Base-by-base conservation (phyloP, 2,888 invertebrate species). In the Epistrophe eligans region DNA sequence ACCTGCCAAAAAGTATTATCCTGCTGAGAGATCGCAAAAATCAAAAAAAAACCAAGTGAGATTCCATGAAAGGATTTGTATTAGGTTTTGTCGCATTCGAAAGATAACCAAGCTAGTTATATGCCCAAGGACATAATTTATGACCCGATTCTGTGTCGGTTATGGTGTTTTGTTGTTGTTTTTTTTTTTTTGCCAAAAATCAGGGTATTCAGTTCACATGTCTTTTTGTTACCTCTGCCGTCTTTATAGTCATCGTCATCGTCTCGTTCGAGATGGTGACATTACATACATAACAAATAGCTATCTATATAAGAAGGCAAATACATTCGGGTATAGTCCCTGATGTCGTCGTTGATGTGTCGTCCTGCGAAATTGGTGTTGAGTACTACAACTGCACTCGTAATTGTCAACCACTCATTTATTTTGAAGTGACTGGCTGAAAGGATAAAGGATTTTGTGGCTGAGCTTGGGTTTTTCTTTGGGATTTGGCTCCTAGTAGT, bases 1-100 rank as follows among this genome's bases (percentile, higher is more conserved):
- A 77, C 80, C 80, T 84, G 84, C 80, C 84, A 84, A 84, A 84
- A 80, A 84, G 80, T 77, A 73, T 80, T 80, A 84, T 84, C 77
- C 84, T 77, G 84, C 76, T 73, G 71, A 60, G 66, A 48, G 66
- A 76, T 70, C 70, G n/a, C 58, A 48, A 28, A 66, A 60, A 79
- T 10, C 45, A 64, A 48, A 28, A 71, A 60, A n/a, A 64, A 64
- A 79, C 55, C 52, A 19, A 11, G 71, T 43, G 66, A 67, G 62
- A 80, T 77, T 77, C 64, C 67, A 77, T 67, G 80, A 84, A 84
- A 80, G 84, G 84, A 84, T 84, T 84, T 77, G 76, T 80, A 80
- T 84, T 77, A 66, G 76, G 80, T 84, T 84, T 72, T 80, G 84
- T 80, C 76, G 67, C 71, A 80, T 84, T 80, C 80, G 52, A 84